Percentiles rank a stretch among this genome's conserved stretches.
These are phyloP conservation scores for Orcinus orca DNA, from an alignment of 2,113 vertebrate species.

Conservation along the genomic window DNA sequence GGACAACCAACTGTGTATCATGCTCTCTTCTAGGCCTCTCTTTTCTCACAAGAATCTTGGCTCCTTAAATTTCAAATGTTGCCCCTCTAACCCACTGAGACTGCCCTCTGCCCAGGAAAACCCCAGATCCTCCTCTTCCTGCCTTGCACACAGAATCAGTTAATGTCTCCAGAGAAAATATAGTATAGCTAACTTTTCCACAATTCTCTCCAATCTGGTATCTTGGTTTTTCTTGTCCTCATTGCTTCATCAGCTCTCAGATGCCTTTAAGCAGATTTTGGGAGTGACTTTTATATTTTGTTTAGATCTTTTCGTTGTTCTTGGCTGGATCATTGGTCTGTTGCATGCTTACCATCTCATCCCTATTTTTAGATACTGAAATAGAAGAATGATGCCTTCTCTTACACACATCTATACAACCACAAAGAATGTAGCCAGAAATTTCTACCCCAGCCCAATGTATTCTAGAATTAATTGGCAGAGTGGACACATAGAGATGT, in stretches of 20 bases:
- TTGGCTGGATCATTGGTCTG: background rate
- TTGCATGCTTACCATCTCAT: background rate
- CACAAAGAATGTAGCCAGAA: background rate
- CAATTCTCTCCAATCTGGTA: background rate
- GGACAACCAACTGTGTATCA: background rate
- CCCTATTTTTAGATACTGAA: background rate
- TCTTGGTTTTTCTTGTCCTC: background rate
- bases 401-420: background rate
- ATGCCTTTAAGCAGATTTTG: background rate
- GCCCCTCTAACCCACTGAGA: background rate
- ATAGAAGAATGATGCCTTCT: background rate
- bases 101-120: background rate
- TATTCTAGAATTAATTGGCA: background rate
- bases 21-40: background rate
- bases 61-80: background rate
- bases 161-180: background rate
- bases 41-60: background rate
- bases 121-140: background rate
- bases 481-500: background rate
- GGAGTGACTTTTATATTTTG: background rate
- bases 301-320: background rate
- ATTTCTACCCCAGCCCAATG: background rate
- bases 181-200: background rate
- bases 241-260: background rate
- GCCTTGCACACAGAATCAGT: background rate